A percentile compares a stretch with the other conserved stretches of the same genome.
Conservation (phyloP, 2,888 invertebrate genomes). For the Sialis fuliginosa region DNA sequence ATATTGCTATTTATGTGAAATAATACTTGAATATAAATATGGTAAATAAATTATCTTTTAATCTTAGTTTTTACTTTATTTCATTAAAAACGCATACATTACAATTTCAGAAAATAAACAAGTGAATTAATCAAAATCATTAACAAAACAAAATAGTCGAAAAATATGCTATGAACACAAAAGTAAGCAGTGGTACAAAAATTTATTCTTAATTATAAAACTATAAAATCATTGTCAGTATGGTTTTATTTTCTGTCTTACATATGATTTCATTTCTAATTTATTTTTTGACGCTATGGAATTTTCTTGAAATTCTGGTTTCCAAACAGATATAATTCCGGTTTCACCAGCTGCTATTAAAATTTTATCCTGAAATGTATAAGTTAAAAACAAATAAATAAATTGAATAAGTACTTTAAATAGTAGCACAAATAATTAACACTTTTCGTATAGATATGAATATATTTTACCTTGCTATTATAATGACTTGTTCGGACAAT, state of each 20-base stretch:
- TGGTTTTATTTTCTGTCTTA: constrained; percentile 10
- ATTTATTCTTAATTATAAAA: background rate
- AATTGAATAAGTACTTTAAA: constrained; percentile 7
- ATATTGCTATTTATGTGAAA: too few relatives aligned
- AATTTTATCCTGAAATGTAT: constrained; percentile 32
- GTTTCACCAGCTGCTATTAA: constrained; percentile 56
- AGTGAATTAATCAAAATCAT: too few relatives aligned
- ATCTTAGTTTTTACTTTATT: too few relatives aligned
- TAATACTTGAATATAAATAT: too few relatives aligned
- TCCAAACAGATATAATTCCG: constrained; percentile 51
- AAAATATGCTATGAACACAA: constrained; percentile 11
- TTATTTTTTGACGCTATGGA: constrained; percentile 9
- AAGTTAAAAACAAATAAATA: too few relatives aligned
- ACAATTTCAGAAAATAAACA: too few relatives aligned
- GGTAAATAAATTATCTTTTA: too few relatives aligned
- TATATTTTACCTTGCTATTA: constrained; percentile 36
- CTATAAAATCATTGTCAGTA: constrained; percentile 6
- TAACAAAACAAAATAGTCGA: constrained; percentile 10
- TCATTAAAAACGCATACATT: too few relatives aligned
- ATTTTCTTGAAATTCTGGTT: constrained; percentile 13
- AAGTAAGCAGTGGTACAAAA: background rate
- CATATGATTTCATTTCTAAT: constrained; percentile 8
- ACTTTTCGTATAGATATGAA: background rate
- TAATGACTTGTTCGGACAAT: constrained; percentile 50
- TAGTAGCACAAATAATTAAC: constrained; percentile 6